These are phyloP conservation scores for Caenorhabditis macrosperma DNA, from an alignment of 2,888 invertebrate genomes.

Conservation along the genomic window DNA sequence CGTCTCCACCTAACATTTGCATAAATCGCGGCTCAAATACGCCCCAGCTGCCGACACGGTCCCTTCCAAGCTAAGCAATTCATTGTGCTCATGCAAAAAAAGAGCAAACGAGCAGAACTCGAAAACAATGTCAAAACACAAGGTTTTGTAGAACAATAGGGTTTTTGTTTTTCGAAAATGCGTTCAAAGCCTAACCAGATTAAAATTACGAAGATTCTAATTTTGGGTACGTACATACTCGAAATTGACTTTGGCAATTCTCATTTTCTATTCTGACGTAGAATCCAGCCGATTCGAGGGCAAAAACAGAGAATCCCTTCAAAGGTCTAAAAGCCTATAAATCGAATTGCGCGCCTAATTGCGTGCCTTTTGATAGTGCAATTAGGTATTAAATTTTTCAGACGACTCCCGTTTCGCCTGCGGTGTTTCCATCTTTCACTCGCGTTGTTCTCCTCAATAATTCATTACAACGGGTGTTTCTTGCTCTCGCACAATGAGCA, in stretches of 20 bases:
- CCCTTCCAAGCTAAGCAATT: background rate
- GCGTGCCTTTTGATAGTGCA: constrained; percentile 11
- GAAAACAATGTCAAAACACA: background rate
- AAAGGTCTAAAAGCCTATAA: background rate
- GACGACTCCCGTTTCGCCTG: background rate
- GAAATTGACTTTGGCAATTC: background rate
- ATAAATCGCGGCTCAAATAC: constrained; percentile 19
- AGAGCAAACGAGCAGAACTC: background rate
- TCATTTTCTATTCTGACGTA: constrained; percentile 35
- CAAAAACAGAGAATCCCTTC: background rate
- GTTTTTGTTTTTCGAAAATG: no score
- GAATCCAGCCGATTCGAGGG: constrained; percentile 10
- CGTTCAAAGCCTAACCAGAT: no score
- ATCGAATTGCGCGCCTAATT: constrained; percentile 1
- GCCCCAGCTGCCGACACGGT: constrained; percentile 4
- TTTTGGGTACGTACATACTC: constrained; percentile 18
- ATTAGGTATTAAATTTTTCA: constrained; percentile 21
- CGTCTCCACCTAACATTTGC: constrained; percentile 12
- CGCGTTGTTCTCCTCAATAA: background rate
- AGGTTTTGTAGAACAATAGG: no score
- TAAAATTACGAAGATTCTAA: constrained; percentile 21
- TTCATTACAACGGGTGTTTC: constrained; percentile 1
- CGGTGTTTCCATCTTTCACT: background rate
- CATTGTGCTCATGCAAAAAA: no score
- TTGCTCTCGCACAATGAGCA: constrained; percentile 10